These are phyloP conservation scores for Chymomyza caudatula DNA, from an alignment of 2,888 invertebrate species.

Conservation along the genomic window DNA sequence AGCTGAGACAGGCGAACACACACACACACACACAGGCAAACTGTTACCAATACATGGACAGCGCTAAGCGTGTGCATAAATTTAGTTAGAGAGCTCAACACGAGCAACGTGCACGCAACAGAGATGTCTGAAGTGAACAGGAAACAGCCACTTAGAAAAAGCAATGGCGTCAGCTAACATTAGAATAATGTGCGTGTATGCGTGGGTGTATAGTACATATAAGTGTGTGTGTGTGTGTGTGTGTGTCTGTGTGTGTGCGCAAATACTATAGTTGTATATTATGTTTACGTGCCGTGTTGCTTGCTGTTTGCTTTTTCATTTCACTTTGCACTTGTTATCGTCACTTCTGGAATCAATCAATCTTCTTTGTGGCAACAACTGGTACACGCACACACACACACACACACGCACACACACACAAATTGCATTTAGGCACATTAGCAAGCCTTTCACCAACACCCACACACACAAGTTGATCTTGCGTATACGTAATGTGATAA, in stretches of 20 bases:
- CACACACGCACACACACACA: conserved; percentile 28
- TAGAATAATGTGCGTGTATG: conserved; percentile 70
- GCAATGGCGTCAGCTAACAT: conserved; percentile 69
- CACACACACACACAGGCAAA: not conserved
- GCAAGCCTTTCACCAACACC: not conserved
- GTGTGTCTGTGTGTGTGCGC: conserved; percentile 13
- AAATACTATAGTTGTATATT: conserved; percentile 51
- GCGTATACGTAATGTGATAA: conserved; percentile 49
- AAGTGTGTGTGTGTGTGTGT: conserved; percentile 47
- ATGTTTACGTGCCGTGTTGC: conserved; percentile 38
- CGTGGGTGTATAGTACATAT: conserved; percentile 28
- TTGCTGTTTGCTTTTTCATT: conserved; percentile 65
- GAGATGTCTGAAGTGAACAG: not conserved
- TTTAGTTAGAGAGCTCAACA: conserved; percentile 34
- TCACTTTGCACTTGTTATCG: conserved; percentile 67
- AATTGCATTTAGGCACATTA: conserved; percentile 17
- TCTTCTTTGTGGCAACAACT: conserved; percentile 53
- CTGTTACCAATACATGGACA: not conserved
- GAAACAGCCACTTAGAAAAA: conserved; percentile 28
- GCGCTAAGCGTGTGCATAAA: conserved; percentile 58
- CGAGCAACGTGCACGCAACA: conserved; percentile 22
- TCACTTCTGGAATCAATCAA: conserved; percentile 71
- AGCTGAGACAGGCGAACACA: conserved; percentile 10
- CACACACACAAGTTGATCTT: conserved; percentile 10
- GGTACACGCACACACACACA: conserved; percentile 28